Conservation (phyloP, 2,113 vertebrate genomes). For the Mungos mungo region DNA sequence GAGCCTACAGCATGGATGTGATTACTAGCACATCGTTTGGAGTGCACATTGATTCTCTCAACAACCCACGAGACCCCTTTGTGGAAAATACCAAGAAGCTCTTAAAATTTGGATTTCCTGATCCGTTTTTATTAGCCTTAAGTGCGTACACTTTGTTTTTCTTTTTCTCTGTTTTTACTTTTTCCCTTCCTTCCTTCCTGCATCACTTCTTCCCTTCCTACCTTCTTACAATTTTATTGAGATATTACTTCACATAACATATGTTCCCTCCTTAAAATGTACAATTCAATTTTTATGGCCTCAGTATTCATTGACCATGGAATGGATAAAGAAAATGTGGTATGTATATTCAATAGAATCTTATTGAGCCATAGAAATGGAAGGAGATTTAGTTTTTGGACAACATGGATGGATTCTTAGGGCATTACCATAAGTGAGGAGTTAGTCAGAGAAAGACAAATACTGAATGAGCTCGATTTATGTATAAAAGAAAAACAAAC, state of each 20-base stretch:
- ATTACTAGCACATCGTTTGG: constrained; percentile 91
- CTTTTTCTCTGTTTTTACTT: neutral
- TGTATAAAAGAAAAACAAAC: neutral
- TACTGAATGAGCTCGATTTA: neutral
- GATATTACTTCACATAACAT: neutral
- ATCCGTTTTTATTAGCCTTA: constrained; percentile 69
- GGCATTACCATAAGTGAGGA: neutral
- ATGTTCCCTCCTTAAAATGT: neutral
- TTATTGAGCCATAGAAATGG: constrained; percentile 48
- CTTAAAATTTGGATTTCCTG: constrained; percentile 82
- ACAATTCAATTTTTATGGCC: neutral
- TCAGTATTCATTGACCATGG: too few relatives aligned
- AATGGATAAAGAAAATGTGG: too few relatives aligned
- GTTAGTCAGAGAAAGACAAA: neutral
- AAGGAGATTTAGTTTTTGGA: constrained; percentile 71
- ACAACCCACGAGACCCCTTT: constrained; percentile 90
- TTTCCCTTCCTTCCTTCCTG: neutral
- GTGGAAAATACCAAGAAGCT: constrained; percentile 86
- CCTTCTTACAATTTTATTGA: too few relatives aligned
- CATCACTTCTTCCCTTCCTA: neutral
- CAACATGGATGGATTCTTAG: neutral
- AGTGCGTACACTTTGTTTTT: constrained; percentile 75
- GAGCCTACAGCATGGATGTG: constrained; percentile 91
- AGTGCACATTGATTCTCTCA: constrained; percentile 91
- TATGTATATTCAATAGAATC: neutral